A percentile compares a stretch with the other conserved stretches of the same genome.
Evolutionary conservation across 2,797 vertebrate genomes (phyloP).

Genomic region (Melanotaenia pygmaea): DNA sequence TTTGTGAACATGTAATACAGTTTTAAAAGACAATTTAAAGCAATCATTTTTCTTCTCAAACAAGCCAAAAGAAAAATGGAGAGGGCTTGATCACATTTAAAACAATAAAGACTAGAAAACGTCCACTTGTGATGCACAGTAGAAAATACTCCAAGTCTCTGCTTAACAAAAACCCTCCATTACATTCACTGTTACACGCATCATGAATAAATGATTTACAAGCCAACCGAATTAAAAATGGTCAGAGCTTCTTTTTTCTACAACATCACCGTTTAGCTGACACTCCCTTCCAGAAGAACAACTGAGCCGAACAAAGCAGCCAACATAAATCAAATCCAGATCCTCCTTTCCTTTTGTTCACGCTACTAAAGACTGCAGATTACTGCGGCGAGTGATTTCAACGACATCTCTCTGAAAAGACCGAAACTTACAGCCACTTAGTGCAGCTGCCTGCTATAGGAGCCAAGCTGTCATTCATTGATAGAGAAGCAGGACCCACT

Average conservation of each 20-base stretch:
- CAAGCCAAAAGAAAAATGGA: too few relatives aligned
- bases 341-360: conserved; percentile 48
- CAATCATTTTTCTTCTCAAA: too few relatives aligned
- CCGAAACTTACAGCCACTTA: conserved; percentile 23
- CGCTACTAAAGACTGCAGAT: conserved; percentile 36
- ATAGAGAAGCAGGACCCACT: conserved; percentile 33
- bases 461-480: conserved; percentile 54
- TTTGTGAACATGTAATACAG: too few relatives aligned
- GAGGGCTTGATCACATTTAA: too few relatives aligned
- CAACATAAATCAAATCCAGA: conserved; percentile 45
- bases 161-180: conserved; percentile 1
- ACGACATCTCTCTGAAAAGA: conserved; percentile 39
- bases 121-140: neutral
- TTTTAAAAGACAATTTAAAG: too few relatives aligned
- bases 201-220: conserved; percentile 38
- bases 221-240: conserved; percentile 26
- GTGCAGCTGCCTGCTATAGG: conserved; percentile 45
- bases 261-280: conserved; percentile 32
- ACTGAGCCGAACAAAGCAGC: conserved; percentile 34
- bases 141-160: neutral
- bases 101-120: neutral
- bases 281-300: conserved; percentile 22
- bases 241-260: neutral
- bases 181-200: neutral
- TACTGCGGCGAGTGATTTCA: conserved; percentile 20